These are phyloP conservation scores for Ptilonorhynchus violaceus DNA, from an alignment of 2,113 vertebrate genomes.

Conservation along the genomic window DNA sequence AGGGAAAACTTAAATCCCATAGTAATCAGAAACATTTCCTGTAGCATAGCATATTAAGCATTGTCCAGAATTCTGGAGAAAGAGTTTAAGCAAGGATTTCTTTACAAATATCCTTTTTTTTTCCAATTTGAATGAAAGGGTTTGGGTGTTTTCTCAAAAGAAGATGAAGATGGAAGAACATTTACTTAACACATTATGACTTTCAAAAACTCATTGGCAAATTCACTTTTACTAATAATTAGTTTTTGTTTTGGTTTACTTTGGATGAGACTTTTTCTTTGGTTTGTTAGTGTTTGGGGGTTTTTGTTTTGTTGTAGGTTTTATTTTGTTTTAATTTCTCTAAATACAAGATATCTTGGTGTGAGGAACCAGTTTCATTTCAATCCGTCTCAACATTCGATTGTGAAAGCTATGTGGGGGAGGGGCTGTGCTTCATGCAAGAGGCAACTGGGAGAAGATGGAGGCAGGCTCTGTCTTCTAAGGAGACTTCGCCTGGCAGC, in stretches of 20 bases:
- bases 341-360: background rate
- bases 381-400: too few species aligned
- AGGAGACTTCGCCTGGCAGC: too few species aligned
- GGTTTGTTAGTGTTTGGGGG: accelerated
- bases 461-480: too few species aligned
- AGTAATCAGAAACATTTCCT: background rate
- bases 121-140: background rate
- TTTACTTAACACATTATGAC: background rate
- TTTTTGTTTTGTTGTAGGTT: background rate
- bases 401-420: too few species aligned
- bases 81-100: background rate
- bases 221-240: background rate
- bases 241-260: background rate
- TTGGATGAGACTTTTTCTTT: background rate
- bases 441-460: too few species aligned
- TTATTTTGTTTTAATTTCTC: background rate
- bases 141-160: background rate
- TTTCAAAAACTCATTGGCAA: background rate
- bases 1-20: background rate
- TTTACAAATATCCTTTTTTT: background rate
- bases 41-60: background rate
- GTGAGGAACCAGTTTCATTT: too few species aligned
- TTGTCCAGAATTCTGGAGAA: background rate
- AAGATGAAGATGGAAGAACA: background rate
- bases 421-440: too few species aligned